Conservation (phyloP, 1,140 invertebrate species). For the Dermatophagoides farinae region DNA sequence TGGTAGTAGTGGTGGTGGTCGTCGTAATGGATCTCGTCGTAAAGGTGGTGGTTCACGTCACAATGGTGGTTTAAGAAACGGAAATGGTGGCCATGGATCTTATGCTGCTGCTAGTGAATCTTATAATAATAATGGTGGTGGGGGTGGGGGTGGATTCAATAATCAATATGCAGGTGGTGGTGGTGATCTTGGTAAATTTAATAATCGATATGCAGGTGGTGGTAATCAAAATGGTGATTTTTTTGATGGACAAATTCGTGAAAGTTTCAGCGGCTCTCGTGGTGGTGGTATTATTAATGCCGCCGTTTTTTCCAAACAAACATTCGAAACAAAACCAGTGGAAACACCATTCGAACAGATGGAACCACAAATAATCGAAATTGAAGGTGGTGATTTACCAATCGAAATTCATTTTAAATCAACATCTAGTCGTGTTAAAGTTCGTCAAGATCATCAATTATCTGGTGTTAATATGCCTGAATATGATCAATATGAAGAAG, state of each 20-base stretch:
- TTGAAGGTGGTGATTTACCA: constrained; percentile 7
- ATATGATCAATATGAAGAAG: too few relatives aligned
- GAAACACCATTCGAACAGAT: neutral
- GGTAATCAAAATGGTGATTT: neutral
- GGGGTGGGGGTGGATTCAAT: neutral
- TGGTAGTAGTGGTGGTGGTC: too few relatives aligned
- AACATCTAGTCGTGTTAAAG: constrained; percentile 1
- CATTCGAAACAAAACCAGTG: constrained; percentile 5
- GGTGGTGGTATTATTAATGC: neutral
- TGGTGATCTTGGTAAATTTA: neutral
- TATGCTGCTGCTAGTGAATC: too few relatives aligned
- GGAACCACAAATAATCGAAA: constrained; percentile 4
- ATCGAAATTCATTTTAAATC: constrained; percentile 1
- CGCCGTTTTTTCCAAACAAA: constrained; percentile 5
- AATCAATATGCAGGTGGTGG: neutral
- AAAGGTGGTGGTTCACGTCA: too few relatives aligned
- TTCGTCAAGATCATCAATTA: neutral
- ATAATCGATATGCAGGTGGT: neutral
- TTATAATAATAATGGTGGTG: too few relatives aligned
- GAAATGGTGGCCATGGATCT: too few relatives aligned
- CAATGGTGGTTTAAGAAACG: too few relatives aligned
- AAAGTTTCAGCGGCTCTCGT: neutral
- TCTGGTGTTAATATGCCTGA: neutral
- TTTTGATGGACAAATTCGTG: neutral
- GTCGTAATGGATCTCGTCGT: too few relatives aligned